Base-by-base conservation (phyloP, 23 tunicate species). In the Styela plicata region DNA sequence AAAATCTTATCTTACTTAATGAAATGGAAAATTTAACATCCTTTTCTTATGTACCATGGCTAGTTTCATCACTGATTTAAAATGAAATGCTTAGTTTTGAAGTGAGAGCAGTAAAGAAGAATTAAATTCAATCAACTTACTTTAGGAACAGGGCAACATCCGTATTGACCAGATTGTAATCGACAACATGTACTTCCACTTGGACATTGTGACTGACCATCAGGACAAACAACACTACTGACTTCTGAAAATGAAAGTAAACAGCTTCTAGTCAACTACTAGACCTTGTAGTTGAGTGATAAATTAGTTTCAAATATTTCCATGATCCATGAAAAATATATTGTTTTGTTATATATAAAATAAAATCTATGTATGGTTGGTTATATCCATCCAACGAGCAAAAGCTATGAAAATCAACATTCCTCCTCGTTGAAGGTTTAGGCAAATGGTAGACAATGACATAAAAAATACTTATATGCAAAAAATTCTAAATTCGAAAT, bases 101-200 rank as follows among this genome's bases (percentile, higher is more conserved):
- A n/a, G n/a, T n/a, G n/a, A n/a, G n/a, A n/a, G n/a, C n/a, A n/a
- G n/a, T n/a, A n/a, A n/a, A n/a, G n/a, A n/a, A n/a, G n/a, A n/a
- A n/a, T n/a, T n/a, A n/a, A n/a, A n/a, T 24, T 1, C 22, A 52
- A 74, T n/a, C n/a, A n/a, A n/a, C 36, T 57, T 25, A 57, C 81
- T 23, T 76, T 36, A 21, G 81, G 64, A 25, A 76, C 0, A 33
- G 81, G 81, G 37, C 81, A 76, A 76, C 81, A 76, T 35, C 81
- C 81, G n/a, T 37, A 76, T 53, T 76, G 65, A 13, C 81, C 81
- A 76, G 81, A 76, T 21, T 66, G 21, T 22, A 44, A 57, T 24
- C 18, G 18, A 57, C 81, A 76, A n/a, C 81, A 76, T 7, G 81
- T 76, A 52, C 17, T 76, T 33, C 81, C 81, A 57, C 36, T 66